Conservation (phyloP, 2,113 vertebrate species). For the Halcyon malimbica region DNA sequence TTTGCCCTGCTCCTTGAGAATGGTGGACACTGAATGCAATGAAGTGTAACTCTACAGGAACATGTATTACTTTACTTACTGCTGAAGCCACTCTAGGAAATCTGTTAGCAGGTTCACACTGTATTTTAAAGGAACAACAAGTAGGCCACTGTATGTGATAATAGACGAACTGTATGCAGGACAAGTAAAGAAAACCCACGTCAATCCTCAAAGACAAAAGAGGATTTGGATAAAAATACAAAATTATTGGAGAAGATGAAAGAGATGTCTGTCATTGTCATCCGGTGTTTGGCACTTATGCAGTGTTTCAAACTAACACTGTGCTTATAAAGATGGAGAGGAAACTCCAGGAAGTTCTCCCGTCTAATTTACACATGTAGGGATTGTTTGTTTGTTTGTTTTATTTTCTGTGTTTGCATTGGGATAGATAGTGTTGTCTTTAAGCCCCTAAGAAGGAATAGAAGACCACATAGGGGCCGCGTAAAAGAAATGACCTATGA, state of each 20-base stretch:
- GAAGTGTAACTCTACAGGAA: not conserved
- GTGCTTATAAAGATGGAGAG: accelerated
- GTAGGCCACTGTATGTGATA: not conserved
- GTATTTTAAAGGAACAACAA: not conserved
- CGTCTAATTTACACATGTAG: not conserved
- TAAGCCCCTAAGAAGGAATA: not conserved
- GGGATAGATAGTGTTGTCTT: not conserved
- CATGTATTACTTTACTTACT: not conserved
- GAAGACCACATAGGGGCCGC: not conserved
- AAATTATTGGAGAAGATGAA: not conserved
- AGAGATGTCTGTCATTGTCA: not conserved
- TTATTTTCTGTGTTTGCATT: not conserved
- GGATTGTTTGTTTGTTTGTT: not conserved
- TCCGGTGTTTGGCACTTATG: not conserved
- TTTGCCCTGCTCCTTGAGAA: not conserved
- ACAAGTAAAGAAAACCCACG: not conserved
- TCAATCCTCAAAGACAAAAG: not conserved
- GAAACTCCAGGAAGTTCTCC: not conserved
- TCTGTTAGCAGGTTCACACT: not conserved
- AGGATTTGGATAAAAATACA: not conserved
- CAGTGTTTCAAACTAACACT: not conserved
- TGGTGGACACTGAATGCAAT: not conserved
- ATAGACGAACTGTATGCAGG: not conserved
- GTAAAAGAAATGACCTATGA: not conserved
- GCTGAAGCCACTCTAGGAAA: not conserved